A percentile compares a stretch with the other conserved stretches of the same genome.
These are phyloP conservation scores for Lutjanus erythropterus DNA, from an alignment of 2,113 vertebrate genomes.

Conservation along the genomic window DNA sequence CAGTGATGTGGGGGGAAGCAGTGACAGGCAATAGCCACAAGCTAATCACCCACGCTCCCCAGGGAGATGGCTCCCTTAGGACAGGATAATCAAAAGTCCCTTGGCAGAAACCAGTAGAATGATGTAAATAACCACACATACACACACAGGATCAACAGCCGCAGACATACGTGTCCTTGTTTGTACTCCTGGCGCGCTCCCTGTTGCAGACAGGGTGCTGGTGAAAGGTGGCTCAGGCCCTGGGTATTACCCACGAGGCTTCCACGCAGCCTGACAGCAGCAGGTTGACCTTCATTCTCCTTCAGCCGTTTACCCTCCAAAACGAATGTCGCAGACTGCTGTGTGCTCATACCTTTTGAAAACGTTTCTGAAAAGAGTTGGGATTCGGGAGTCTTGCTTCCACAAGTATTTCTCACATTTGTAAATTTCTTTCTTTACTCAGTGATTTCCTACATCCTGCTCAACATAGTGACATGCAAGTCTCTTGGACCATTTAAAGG, in stretches of 20 bases:
- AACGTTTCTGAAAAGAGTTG: conserved; percentile 13
- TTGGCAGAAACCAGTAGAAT: conserved; percentile 53
- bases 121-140: conserved; percentile 66
- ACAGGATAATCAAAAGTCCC: conserved; percentile 69
- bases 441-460: not conserved
- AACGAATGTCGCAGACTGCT: conserved; percentile 34
- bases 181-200: conserved; percentile 50
- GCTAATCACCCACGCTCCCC: conserved; percentile 66
- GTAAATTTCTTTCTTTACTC: not conserved
- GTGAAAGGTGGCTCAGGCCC: conserved; percentile 64
- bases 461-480: not conserved
- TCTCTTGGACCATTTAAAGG: not conserved
- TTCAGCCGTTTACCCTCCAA: conserved; percentile 45
- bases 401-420: not conserved
- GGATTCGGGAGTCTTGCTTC: not conserved
- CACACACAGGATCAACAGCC: conserved; percentile 27
- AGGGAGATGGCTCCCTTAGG: conserved; percentile 62
- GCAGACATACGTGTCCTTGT: conserved; percentile 65
- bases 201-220: conserved; percentile 43
- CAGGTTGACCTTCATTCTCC: conserved; percentile 58
- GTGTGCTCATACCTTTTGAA: not conserved
- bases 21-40: conserved; percentile 74
- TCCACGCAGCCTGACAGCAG: conserved; percentile 37
- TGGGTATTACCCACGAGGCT: conserved; percentile 59
- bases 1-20: conserved; percentile 22